Base-by-base conservation (phyloP, 1,140 invertebrate species). In the Apis cerana region DNA sequence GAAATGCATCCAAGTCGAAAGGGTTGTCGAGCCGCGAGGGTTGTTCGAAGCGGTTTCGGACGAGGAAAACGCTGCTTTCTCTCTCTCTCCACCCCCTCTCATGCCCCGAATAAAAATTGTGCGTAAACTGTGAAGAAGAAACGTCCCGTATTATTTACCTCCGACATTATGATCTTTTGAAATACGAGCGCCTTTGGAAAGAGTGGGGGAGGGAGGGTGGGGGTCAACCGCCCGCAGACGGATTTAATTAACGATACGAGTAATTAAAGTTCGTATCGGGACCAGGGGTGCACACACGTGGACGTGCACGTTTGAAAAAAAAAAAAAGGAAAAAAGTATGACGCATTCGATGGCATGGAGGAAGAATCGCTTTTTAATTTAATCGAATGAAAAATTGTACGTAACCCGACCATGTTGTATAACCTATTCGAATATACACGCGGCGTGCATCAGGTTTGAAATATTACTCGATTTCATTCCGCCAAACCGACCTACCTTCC, bases 91-190 rank as follows among this genome's bases (percentile, higher is more conserved):
- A 17, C 21, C 23, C n/a, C 15, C 4, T 23, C 27, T 19, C 5
- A 13, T 27, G 9, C 64, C 62, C 19, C 17, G 74, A 70, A 71
- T 58, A 74, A 83, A 87, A 83, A 83, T 76, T 70, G 75, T 83
- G 84, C 5, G 33, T 71, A 62, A 80, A 83, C 85, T 83, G 59
- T 48, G 71, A 33, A 33, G 56, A 27, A 65, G 72, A 61, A 56
- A 59, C 50, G 76, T 78, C 81, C 83, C 81, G 81, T 88, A 85
- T 90, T 90, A 89, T 90, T 90, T 90, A 80, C 80, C 81, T 71
- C 61, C 33, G 52, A 75, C 80, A 83, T 86, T 90, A 89, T 89
- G 82, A 85, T 82, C 86, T 89, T 82, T 82, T 50, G 74, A 80
- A 87, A 89, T 69, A 75, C 69, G 71, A 72, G 58, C 59, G 43